Conservation (phyloP, 2,888 invertebrate genomes). For the Eristalis arbustorum region DNA sequence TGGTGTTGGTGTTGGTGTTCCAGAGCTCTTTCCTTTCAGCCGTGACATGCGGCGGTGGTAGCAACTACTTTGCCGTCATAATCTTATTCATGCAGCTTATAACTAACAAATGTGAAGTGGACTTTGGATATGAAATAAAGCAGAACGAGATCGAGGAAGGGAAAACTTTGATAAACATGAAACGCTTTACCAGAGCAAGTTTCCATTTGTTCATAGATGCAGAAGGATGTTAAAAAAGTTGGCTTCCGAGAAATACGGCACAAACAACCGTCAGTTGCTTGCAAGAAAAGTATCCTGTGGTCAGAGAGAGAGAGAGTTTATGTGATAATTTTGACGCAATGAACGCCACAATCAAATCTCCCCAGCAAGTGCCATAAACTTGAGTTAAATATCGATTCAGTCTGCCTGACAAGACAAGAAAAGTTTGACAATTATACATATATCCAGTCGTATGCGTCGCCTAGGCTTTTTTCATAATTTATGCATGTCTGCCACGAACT, state of each 20-base stretch:
- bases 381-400: background rate
- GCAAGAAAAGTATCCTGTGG: background rate
- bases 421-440: background rate
- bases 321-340: background rate
- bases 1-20: no score
- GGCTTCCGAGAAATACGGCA: background rate
- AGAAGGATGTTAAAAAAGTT: background rate
- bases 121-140: background rate
- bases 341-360: background rate
- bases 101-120: background rate
- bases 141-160: background rate
- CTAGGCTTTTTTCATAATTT: background rate
- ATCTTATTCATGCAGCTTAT: background rate
- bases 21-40: background rate
- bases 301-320: background rate
- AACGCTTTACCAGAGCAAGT: background rate
- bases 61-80: background rate
- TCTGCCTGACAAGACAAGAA: background rate
- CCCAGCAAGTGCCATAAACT: background rate
- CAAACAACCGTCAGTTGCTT: background rate
- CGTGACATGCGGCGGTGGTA: background rate
- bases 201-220: background rate
- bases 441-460: background rate
- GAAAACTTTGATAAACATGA: background rate
- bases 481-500: background rate